Evolutionary conservation across 2,888 invertebrate genomes (phyloP).

Genomic region (Leucoma salicis): DNA sequence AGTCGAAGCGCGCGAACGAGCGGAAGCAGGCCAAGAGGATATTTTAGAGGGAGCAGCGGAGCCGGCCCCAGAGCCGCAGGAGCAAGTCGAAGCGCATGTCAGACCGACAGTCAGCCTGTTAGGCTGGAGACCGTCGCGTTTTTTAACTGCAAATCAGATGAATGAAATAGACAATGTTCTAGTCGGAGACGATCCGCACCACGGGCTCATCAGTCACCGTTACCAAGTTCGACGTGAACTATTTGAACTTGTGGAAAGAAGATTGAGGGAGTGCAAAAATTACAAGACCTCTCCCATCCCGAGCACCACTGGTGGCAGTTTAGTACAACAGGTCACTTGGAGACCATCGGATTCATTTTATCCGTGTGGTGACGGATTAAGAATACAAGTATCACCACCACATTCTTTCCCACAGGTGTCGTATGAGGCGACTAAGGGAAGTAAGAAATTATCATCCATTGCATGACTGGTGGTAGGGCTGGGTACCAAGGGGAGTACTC

Average conservation of each 20-base stretch:
- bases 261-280: too few relatives aligned
- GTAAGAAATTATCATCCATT: too few relatives aligned
- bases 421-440: too few relatives aligned
- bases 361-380: too few relatives aligned
- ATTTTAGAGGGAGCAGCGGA: neutral
- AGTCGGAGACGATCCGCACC: neutral
- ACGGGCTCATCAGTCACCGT: neutral
- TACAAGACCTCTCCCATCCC: too few relatives aligned
- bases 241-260: neutral
- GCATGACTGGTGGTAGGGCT: too few relatives aligned
- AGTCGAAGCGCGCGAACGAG: neutral
- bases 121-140: neutral
- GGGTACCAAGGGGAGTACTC: too few relatives aligned
- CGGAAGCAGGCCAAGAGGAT: neutral
- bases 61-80: neutral
- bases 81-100: neutral
- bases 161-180: neutral
- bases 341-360: neutral
- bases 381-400: too few relatives aligned
- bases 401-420: too few relatives aligned
- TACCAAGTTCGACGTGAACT: neutral
- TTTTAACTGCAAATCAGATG: neutral
- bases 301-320: too few relatives aligned
- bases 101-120: neutral
- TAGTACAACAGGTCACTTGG: too few relatives aligned